Evolutionary conservation across 2,888 invertebrate genomes (phyloP), one percentile per base, ranked within the genome.

Genomic region (Pinctada fucata): DNA sequence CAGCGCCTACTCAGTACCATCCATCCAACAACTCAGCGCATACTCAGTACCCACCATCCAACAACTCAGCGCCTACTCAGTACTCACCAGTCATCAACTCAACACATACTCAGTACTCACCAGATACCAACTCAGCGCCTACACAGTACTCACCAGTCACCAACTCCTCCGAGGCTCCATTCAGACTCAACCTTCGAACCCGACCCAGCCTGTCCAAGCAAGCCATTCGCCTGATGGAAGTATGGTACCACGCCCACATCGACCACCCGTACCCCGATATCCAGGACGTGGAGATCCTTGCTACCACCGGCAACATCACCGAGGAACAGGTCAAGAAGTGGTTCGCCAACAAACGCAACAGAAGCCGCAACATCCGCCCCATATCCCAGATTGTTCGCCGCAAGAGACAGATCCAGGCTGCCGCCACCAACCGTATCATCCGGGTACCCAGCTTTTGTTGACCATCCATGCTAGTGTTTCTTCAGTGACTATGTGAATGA

Each of bases 251-350:
- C 31, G 31, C 31, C 31, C 31, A 31, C 31, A 31, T 31, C 31
- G 90, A 88, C 70, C 87, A 89, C 75, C 90, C 89, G 3, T 90
- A 89, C 71, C 89, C 89, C 2, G 74, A 82, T 16, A 80, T 79
- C 5, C 81, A 81, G 0, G 83, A 83, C 4, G 81, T 85, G 0
- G 79, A 84, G 31, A 82, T 81, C 31, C 79, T 90, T 2, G 85
- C 88, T 1, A 64, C 65, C 10, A 84, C 79, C 13, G 88, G 89
- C 8, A 80, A 83, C 58, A 85, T 89, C 71, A 84, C 82, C 10
- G 72, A 79, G 5, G 83, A 31, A 31, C 31, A 31, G 31, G 31
- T 31, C 31, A 31, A 31, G 31, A 31, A 31, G 31, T 31, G 31
- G 31, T 31, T 31, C 31, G 31, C 31, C 31, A 31, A 31, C 31